Percentiles rank a stretch among this genome's conserved stretches.
These are phyloP conservation scores for Tragelaphus buxtoni DNA, from an alignment of 2,113 vertebrate species.

Conservation along the genomic window DNA sequence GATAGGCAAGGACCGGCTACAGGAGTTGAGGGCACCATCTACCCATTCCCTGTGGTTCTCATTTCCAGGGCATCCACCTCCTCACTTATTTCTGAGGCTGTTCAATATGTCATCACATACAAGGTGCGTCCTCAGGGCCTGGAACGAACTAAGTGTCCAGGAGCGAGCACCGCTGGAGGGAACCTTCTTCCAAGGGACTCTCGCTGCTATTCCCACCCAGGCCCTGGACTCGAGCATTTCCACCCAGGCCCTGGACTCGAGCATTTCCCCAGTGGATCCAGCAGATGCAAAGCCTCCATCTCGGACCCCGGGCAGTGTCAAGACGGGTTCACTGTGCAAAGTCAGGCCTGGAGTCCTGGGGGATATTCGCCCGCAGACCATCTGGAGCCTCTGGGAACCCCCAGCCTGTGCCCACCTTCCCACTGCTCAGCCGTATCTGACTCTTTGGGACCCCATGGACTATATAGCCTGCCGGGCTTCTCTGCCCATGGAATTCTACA, in stretches of 20 bases:
- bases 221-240: neutral
- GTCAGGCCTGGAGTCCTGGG: neutral
- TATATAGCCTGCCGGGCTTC: neutral
- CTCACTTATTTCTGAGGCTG: neutral
- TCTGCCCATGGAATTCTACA: neutral
- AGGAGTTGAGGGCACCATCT: neutral
- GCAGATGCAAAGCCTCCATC: neutral
- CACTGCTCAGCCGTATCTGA: neutral
- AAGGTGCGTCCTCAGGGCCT: neutral
- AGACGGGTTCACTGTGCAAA: neutral
- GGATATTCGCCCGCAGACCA: too few relatives aligned
- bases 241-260: fast-evolving
- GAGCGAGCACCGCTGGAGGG: neutral
- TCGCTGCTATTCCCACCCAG: neutral
- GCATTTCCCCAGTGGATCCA: neutral
- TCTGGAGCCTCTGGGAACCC: neutral
- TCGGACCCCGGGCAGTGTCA: too few relatives aligned
- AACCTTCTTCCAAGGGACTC: neutral
- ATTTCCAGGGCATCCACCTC: neutral
- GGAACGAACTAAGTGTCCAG: neutral
- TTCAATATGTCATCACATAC: neutral
- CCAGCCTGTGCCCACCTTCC: neutral
- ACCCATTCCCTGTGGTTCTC: neutral
- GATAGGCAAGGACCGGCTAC: fast-evolving
- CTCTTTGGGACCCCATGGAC: neutral